Percentiles rank a stretch among this genome's conserved stretches.
Conservation (phyloP, 2,888 invertebrate species). For the Dastarcus helophoroides region DNA sequence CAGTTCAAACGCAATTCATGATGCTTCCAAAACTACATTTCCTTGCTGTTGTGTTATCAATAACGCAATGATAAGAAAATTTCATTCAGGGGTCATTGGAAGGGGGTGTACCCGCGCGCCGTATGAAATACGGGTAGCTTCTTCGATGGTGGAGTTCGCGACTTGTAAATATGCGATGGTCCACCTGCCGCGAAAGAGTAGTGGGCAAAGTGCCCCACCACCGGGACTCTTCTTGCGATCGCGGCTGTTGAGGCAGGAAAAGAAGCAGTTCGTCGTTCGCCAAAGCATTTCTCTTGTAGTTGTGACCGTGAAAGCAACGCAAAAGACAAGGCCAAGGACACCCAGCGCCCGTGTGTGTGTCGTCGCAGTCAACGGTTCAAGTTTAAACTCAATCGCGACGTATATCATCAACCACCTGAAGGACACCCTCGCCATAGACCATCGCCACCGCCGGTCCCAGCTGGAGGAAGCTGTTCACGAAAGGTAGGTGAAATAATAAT, state of each 20-base stretch:
- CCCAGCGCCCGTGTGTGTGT: conserved; percentile 30
- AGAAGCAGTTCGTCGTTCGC: conserved; percentile 36
- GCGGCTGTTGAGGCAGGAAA: conserved; percentile 32
- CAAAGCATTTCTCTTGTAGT: conserved; percentile 38
- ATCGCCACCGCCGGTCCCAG: conserved; percentile 7
- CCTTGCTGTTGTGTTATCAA: too few species aligned
- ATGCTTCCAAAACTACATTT: too few species aligned
- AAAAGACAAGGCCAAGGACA: conserved; percentile 34
- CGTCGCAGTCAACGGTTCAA: conserved; percentile 13
- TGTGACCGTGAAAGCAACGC: conserved; percentile 36
- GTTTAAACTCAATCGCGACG: conserved; percentile 2
- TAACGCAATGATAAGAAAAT: too few species aligned
- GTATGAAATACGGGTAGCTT: too few species aligned
- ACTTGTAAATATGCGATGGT: conserved; percentile 29
- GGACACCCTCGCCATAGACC: conserved; percentile 7
- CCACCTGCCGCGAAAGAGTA: conserved; percentile 31
- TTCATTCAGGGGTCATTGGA: too few species aligned
- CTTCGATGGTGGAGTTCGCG: conserved; percentile 26
- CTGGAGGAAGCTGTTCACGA: too few species aligned
- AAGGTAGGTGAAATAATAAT: conserved; percentile 20
- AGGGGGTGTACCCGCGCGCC: too few species aligned
- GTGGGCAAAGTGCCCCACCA: conserved; percentile 30
- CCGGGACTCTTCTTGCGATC: conserved; percentile 27
- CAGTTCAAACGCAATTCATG: too few species aligned
- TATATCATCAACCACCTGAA: conserved; percentile 1